Conservation (phyloP, 2,888 invertebrate species). For the Papilio protenor region DNA sequence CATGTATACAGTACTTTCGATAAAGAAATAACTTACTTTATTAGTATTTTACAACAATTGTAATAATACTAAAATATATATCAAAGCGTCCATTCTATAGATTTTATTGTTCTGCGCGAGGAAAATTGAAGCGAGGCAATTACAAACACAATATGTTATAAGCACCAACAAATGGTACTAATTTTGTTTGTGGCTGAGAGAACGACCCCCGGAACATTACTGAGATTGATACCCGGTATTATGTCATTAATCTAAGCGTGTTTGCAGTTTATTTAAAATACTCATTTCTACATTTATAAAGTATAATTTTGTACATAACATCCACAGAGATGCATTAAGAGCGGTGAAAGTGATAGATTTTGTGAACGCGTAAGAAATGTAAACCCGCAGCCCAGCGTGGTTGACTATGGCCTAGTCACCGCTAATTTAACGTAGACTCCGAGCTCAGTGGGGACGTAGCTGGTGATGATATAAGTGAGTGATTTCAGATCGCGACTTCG, state of each 20-base stretch:
- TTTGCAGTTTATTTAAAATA: slow-evolving; percentile 29
- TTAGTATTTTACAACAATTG: neutral
- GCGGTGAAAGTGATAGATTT: too few relatives aligned
- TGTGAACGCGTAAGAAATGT: too few relatives aligned
- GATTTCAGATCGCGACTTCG: too few relatives aligned
- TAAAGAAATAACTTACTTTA: neutral
- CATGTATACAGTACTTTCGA: neutral
- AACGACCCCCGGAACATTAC: slow-evolving; percentile 35
- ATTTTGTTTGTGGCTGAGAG: slow-evolving; percentile 31
- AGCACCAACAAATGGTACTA: slow-evolving; percentile 40
- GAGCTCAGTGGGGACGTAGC: too few relatives aligned
- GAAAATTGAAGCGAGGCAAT: slow-evolving; percentile 37
- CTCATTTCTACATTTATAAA: neutral
- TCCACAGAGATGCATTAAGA: too few relatives aligned
- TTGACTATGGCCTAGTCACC: too few relatives aligned
- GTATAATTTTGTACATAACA: neutral
- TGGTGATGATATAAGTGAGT: too few relatives aligned
- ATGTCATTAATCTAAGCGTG: slow-evolving; percentile 32
- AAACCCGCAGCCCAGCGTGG: too few relatives aligned
- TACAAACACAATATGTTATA: slow-evolving; percentile 41
- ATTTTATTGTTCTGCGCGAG: slow-evolving; percentile 11
- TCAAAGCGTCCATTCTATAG: slow-evolving; percentile 2
- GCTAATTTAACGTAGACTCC: too few relatives aligned
- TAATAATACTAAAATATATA: neutral
- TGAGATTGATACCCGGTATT: slow-evolving; percentile 34